These are phyloP conservation scores for Corella eumyota DNA, from an alignment of 23 tunicate genomes.

Conservation along the genomic window DNA sequence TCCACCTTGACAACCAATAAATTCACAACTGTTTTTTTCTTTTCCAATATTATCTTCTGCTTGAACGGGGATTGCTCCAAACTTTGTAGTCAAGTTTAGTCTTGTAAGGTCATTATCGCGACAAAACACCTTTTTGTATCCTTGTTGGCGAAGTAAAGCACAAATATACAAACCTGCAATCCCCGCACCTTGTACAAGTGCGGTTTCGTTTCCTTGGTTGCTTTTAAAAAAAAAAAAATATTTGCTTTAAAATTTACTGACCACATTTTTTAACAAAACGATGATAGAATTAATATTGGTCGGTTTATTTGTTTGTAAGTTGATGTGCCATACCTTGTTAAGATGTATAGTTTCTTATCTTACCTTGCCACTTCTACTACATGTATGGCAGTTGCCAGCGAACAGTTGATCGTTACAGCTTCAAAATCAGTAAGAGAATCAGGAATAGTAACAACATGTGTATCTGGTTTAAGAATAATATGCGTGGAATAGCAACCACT, in stretches of 20 bases:
- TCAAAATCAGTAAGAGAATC: conserved; percentile 8
- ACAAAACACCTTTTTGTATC: conserved; percentile 20
- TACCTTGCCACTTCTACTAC: conserved; percentile 25
- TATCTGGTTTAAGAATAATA: conserved; percentile 6
- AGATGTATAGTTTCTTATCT: no score
- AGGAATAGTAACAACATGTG: conserved; percentile 18
- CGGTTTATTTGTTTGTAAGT: no score
- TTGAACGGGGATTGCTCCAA: conserved; percentile 18
- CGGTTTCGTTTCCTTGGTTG: conserved; percentile 28
- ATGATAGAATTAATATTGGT: no score
- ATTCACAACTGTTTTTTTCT: no score
- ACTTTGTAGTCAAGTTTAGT: conserved; percentile 5
- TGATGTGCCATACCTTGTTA: no score
- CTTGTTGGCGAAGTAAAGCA: conserved; percentile 15
- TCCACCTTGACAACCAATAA: no score
- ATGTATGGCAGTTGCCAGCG: conserved; percentile 20
- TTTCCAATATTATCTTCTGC: no score
- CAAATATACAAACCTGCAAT: conserved; percentile 22
- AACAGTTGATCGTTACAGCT: conserved; percentile 27
- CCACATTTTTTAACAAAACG: no score
- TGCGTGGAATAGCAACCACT: conserved; percentile 32
- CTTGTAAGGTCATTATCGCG: conserved; percentile 6
- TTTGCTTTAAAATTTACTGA: no score
- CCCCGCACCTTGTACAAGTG: conserved; percentile 28
- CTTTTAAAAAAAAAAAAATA: no score